Evolutionary conservation across 1,140 invertebrate species (phyloP).

Genomic region (Aethina tumida): DNA sequence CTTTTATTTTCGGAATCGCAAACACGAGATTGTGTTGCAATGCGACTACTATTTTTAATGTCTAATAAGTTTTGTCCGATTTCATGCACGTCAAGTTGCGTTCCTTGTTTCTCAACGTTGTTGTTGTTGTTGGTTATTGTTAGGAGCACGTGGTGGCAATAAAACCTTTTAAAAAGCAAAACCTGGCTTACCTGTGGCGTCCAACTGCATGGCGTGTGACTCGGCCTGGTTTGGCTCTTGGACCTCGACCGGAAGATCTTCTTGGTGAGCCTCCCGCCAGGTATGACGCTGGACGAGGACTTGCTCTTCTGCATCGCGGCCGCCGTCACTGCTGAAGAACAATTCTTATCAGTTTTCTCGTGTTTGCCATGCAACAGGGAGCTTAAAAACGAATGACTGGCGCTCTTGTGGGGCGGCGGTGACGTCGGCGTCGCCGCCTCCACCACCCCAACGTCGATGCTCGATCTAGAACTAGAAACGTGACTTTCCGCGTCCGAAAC

Average conservation of each 20-base stretch:
- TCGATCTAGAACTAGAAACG: slow-evolving; percentile 44
- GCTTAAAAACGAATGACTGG: slow-evolving; percentile 52
- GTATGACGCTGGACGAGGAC: slow-evolving; percentile 73
- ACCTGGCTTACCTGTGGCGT: slow-evolving; percentile 73
- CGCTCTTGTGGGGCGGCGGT: slow-evolving; percentile 41
- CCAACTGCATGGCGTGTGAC: slow-evolving; percentile 49
- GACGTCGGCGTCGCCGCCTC: slow-evolving; percentile 35
- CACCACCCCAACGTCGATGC: slow-evolving; percentile 42
- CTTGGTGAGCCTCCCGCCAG: slow-evolving; percentile 58
- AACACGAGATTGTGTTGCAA: too few species aligned
- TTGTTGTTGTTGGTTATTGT: too few species aligned
- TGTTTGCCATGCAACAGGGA: slow-evolving; percentile 50
- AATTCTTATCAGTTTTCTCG: slow-evolving; percentile 35
- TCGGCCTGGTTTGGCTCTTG: slow-evolving; percentile 61
- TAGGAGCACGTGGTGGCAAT: too few species aligned
- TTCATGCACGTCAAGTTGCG: too few species aligned
- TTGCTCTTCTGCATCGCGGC: slow-evolving; percentile 77
- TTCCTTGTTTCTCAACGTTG: too few species aligned
- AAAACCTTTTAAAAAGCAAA: too few species aligned
- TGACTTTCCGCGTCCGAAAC: slow-evolving; percentile 31
- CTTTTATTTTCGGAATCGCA: too few species aligned
- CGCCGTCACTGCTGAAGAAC: slow-evolving; percentile 40
- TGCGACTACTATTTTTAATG: too few species aligned
- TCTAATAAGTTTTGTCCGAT: too few species aligned
- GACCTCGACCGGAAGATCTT: slow-evolving; percentile 72